Conservation (phyloP, 2,113 vertebrate species). For the Leptobrachium leishanense region DNA sequence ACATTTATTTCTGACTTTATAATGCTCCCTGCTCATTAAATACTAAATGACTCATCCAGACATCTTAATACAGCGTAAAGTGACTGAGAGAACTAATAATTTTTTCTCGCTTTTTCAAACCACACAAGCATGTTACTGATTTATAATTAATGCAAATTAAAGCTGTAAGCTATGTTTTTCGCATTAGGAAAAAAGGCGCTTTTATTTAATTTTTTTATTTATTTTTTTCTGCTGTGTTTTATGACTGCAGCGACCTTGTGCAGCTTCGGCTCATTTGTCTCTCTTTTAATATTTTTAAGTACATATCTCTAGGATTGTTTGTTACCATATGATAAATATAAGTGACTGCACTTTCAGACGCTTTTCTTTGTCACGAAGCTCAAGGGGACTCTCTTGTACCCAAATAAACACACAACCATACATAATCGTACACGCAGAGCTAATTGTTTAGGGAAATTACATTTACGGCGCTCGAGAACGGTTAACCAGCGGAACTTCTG, state of each 20-base stretch:
- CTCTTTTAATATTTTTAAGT: conserved; percentile 88
- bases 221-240: conserved; percentile 75
- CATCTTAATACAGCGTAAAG: conserved; percentile 95
- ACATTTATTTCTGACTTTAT: conserved; percentile 93
- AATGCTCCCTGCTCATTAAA: conserved; percentile 95
- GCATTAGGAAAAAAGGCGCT: conserved; percentile 74
- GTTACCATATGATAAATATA: conserved; percentile 86
- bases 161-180: conserved; percentile 89
- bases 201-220: too few species aligned
- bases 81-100: conserved; percentile 89
- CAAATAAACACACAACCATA: conserved; percentile 75
- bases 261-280: conserved; percentile 87
- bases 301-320: conserved; percentile 89
- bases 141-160: conserved; percentile 94
- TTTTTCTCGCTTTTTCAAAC: conserved; percentile 84
- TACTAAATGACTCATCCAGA: conserved; percentile 95
- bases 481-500: conserved; percentile 64
- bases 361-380: conserved; percentile 80
- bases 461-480: conserved; percentile 70
- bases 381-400: conserved; percentile 73
- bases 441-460: conserved; percentile 80
- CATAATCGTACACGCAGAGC: conserved; percentile 73
- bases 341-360: conserved; percentile 79
- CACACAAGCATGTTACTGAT: conserved; percentile 89
- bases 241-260: conserved; percentile 83